Conservation (phyloP, 2,888 invertebrate genomes). For the Campaea margaritaria region DNA sequence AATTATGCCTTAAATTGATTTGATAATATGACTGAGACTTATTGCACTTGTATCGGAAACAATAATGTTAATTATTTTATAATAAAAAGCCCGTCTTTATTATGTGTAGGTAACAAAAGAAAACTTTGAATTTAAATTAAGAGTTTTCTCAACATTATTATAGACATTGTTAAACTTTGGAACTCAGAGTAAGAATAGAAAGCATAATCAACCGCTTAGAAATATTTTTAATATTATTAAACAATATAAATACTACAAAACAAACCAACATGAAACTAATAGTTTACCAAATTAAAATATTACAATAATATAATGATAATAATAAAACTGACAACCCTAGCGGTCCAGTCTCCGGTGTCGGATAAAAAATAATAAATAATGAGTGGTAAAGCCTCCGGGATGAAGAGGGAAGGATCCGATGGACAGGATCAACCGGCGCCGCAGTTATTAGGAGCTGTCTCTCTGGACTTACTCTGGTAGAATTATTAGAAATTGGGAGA, state of each 20-base stretch:
- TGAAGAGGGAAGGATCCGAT: slow-evolving; percentile 47
- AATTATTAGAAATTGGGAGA: background rate
- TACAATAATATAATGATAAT: too few relatives aligned
- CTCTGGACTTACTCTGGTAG: slow-evolving; percentile 5
- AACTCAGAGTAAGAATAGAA: too few relatives aligned
- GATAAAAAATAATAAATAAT: slow-evolving; percentile 63
- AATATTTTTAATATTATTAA: background rate
- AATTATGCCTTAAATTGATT: too few relatives aligned
- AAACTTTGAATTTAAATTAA: too few relatives aligned
- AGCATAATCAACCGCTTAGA: background rate
- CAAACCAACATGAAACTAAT: background rate
- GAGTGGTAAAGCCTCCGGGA: slow-evolving; percentile 43
- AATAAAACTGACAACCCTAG: slow-evolving; percentile 25
- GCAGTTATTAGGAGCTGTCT: slow-evolving; percentile 37
- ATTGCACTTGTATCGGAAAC: too few relatives aligned
- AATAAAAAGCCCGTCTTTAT: too few relatives aligned
- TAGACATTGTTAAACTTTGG: too few relatives aligned
- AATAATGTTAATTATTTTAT: too few relatives aligned
- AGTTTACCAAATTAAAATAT: background rate
- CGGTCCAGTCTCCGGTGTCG: slow-evolving; percentile 35
- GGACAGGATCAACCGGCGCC: slow-evolving; percentile 53
- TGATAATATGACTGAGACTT: too few relatives aligned
- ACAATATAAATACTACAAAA: background rate
- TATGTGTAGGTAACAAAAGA: too few relatives aligned
- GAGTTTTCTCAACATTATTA: too few relatives aligned